Conservation (phyloP, 2,113 vertebrate genomes). For the Cervus canadensis region DNA sequence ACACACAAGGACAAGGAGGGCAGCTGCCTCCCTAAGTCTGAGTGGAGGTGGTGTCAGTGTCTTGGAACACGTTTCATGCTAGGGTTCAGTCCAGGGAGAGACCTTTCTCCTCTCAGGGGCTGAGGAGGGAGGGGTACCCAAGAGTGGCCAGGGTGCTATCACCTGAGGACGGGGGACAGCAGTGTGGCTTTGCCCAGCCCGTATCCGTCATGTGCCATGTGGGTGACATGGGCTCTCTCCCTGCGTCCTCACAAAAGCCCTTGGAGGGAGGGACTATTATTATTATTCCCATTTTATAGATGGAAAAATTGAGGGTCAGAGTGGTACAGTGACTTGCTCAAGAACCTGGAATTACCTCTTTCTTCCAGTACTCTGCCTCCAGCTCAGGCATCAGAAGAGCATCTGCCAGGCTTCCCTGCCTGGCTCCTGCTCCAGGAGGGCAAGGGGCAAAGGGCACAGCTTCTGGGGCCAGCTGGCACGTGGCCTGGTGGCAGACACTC, state of each 20-base stretch:
- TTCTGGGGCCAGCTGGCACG: not conserved
- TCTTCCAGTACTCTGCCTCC: not conserved
- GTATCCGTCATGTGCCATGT: accelerated
- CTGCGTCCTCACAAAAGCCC: not conserved
- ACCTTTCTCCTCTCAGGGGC: not conserved
- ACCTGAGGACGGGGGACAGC: not conserved
- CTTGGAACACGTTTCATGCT: not conserved
- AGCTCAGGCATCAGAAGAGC: not conserved
- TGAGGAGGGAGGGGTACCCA: not conserved
- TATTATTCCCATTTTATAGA: not conserved
- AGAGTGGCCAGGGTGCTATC: not conserved
- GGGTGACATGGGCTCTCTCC: not conserved
- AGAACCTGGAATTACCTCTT: not conserved
- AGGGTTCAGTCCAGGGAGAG: not conserved
- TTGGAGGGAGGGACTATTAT: not conserved
- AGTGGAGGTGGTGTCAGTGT: accelerated
- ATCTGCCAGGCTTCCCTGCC: not conserved
- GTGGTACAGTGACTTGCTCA: not conserved
- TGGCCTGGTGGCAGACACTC: not conserved
- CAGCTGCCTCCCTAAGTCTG: not conserved
- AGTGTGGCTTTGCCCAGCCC: not conserved
- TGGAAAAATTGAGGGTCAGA: not conserved
- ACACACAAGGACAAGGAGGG: not conserved
- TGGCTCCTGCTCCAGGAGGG: not conserved
- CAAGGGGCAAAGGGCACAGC: not conserved